These are phyloP conservation scores for Scleropages formosus DNA, from an alignment of 2,797 vertebrate species.

Conservation along the genomic window DNA sequence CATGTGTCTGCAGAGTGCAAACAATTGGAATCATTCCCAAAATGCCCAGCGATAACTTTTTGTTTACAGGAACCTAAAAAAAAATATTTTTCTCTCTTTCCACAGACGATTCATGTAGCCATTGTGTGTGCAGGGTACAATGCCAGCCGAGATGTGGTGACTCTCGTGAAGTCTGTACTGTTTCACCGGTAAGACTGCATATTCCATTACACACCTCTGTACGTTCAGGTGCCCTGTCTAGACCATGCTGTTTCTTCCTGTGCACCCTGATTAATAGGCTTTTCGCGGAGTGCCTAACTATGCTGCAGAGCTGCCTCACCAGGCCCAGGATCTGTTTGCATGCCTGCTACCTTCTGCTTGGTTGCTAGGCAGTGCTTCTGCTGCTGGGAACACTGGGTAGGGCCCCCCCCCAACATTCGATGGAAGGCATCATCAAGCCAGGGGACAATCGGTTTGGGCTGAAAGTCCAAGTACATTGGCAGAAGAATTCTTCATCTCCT, in stretches of 20 bases:
- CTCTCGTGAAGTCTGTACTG: conserved; percentile 93
- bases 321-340: conserved; percentile 44
- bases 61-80: background rate
- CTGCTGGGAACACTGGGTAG: conserved; percentile 41
- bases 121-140: conserved; percentile 97
- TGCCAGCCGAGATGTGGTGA: conserved; percentile 95
- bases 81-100: conserved; percentile 35
- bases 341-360: conserved; percentile 35
- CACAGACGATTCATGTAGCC: conserved; percentile 93
- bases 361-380: conserved; percentile 48
- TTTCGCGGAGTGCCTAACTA: background rate
- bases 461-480: no score
- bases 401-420: no score
- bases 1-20: no score
- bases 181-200: conserved; percentile 84
- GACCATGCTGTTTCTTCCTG: background rate
- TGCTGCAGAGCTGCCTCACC: conserved; percentile 26
- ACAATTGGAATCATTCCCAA: no score
- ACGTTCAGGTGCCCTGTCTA: background rate
- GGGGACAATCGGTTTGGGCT: no score
- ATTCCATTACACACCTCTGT: background rate
- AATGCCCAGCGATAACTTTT: no score
- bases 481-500: no score
- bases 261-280: background rate
- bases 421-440: no score